Evolutionary conservation across 2,797 vertebrate species (phyloP).

Genomic region (Rhinatrema bivittatum): DNA sequence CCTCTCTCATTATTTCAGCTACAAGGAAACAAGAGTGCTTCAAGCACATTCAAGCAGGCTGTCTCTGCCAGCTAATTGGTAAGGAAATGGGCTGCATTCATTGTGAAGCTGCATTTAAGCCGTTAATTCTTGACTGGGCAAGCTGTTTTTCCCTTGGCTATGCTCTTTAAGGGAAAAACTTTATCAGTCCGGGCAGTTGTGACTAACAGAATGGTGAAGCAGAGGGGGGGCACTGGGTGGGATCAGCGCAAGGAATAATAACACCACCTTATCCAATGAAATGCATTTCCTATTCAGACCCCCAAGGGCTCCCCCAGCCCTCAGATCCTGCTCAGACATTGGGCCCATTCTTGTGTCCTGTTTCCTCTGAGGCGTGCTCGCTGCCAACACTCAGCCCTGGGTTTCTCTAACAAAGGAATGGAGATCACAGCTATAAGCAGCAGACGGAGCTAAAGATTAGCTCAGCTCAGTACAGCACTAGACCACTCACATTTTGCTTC

Average conservation of each 20-base stretch:
- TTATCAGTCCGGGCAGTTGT: slow-evolving; percentile 19
- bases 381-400: slow-evolving; percentile 28
- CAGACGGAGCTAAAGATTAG: slow-evolving; percentile 31
- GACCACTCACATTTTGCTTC: slow-evolving; percentile 8
- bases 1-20: slow-evolving; percentile 1
- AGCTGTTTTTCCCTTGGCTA: slow-evolving; percentile 22
- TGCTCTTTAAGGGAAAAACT: slow-evolving; percentile 27
- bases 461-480: slow-evolving; percentile 4
- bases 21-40: background rate
- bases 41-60: slow-evolving; percentile 6
- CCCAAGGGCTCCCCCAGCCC: slow-evolving; percentile 31
- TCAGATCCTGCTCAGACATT: slow-evolving; percentile 26
- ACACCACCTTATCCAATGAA: slow-evolving; percentile 43
- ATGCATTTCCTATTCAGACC: slow-evolving; percentile 49
- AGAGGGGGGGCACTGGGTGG: slow-evolving; percentile 34
- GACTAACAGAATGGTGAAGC: slow-evolving; percentile 34
- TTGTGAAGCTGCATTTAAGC: slow-evolving; percentile 26
- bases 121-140: slow-evolving; percentile 21
- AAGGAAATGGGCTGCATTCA: slow-evolving; percentile 34
- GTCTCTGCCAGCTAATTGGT: slow-evolving; percentile 20
- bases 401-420: slow-evolving; percentile 50
- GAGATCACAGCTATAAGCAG: slow-evolving; percentile 11
- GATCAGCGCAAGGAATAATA: slow-evolving; percentile 21
- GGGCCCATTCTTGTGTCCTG: slow-evolving; percentile 42
- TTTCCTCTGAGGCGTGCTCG: slow-evolving; percentile 36